Conservation (phyloP, 2,888 invertebrate species). For the Andrena bucephala region DNA sequence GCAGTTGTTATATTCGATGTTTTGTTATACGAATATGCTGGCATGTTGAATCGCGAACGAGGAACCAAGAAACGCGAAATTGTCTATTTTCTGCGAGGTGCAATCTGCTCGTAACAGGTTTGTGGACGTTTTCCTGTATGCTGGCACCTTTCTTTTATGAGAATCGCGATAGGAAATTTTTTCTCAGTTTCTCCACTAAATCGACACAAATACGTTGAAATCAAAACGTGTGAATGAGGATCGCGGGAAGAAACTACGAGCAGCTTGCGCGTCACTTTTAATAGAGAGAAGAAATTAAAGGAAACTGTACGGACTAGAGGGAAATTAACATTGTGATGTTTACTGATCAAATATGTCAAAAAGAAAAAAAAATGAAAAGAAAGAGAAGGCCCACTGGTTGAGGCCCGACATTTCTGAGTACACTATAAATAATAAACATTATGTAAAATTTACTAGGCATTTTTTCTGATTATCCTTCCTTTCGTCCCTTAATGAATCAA, state of each 20-base stretch:
- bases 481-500: background rate
- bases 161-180: background rate
- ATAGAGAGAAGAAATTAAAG: conserved; percentile 64
- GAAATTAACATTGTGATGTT: conserved; percentile 82
- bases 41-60: conserved; percentile 74
- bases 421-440: conserved; percentile 82
- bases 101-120: conserved; percentile 62
- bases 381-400: conserved; percentile 82
- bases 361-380: conserved; percentile 60
- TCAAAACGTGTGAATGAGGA: background rate
- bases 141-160: background rate
- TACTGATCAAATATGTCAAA: conserved; percentile 81
- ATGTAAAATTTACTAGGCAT: conserved; percentile 79
- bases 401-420: conserved; percentile 81
- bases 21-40: conserved; percentile 75
- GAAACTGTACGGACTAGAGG: conserved; percentile 75
- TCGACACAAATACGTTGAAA: background rate
- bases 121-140: background rate
- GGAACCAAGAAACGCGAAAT: conserved; percentile 69
- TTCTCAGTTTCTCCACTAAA: background rate
- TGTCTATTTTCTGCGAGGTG: conserved; percentile 72
- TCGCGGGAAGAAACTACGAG: conserved; percentile 47
- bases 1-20: conserved; percentile 70
- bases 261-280: conserved; percentile 70
- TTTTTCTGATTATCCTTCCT: background rate